Conservation (phyloP, 2,797 vertebrate genomes). For the Threskiornis aethiopicus region DNA sequence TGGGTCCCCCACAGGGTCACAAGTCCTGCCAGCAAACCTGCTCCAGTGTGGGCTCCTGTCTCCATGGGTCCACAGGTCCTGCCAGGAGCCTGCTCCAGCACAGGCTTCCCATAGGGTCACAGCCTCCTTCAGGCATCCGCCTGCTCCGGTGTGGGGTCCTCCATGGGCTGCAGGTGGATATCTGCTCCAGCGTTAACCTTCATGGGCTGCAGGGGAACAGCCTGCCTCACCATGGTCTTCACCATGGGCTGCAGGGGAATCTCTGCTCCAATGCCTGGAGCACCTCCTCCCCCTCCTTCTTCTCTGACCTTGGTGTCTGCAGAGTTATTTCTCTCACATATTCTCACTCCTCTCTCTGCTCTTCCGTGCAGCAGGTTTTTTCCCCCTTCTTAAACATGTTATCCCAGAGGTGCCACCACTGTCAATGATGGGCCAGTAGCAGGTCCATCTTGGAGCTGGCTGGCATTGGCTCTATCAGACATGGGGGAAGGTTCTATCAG, state of each 20-base stretch:
- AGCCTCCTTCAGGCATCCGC: background rate
- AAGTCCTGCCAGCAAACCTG: background rate
- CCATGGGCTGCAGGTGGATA: background rate
- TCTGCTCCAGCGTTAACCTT: background rate
- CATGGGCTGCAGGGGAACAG: background rate
- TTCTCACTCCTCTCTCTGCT: background rate
- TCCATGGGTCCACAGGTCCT: too few relatives aligned
- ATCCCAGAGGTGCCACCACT: background rate
- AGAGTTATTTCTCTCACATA: background rate
- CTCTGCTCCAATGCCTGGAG: background rate
- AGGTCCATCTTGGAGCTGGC: background rate
- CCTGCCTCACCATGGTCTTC: background rate
- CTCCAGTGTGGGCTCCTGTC: background rate
- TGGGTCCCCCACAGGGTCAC: too few relatives aligned
- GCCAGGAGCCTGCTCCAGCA: fast-evolving
- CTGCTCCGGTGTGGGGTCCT: fast-evolving
- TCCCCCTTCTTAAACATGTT: background rate
- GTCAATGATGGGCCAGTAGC: background rate
- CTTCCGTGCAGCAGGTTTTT: too few relatives aligned
- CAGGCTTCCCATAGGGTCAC: background rate
- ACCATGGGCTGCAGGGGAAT: background rate
- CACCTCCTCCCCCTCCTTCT: background rate
- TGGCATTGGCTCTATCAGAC: background rate
- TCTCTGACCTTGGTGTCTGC: background rate
- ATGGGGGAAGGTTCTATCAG: background rate